phyloP scores from a whole-genome alignment of 2,113 vertebrate species.

The Nycticryphes semicollaris region DNA sequence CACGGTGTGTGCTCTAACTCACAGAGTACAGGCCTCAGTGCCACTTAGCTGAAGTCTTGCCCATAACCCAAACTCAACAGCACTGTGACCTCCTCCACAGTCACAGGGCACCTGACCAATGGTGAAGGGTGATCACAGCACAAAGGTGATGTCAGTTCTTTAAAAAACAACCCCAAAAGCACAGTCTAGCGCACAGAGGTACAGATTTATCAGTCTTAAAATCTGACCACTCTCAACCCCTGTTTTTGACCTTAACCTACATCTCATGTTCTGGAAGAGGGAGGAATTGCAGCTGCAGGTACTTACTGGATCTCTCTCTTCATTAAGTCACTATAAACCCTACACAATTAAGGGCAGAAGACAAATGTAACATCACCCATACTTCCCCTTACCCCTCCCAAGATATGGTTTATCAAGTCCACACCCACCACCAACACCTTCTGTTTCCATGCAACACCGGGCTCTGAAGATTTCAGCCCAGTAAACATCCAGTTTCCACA shows the following conservation, averaged over 20 bases:
- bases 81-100: no score
- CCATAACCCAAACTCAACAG: not conserved
- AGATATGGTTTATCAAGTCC: not conserved
- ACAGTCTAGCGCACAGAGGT: not conserved
- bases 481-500: not conserved
- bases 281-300: not conserved
- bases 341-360: not conserved
- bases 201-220: not conserved
- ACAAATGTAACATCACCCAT: not conserved
- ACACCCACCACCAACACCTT: not conserved
- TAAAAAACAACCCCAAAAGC: not conserved
- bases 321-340: not conserved
- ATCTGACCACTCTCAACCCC: not conserved
- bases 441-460: not conserved
- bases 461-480: not conserved
- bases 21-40: not conserved
- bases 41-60: not conserved
- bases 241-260: not conserved
- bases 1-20: rapidly evolving
- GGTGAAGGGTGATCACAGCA: not conserved
- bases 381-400: not conserved
- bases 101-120: not conserved
- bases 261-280: not conserved
- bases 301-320: not conserved
- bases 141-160: not conserved